Evolutionary conservation across 2,113 vertebrate genomes (phyloP).

Genomic region (Chunga burmeisteri): DNA sequence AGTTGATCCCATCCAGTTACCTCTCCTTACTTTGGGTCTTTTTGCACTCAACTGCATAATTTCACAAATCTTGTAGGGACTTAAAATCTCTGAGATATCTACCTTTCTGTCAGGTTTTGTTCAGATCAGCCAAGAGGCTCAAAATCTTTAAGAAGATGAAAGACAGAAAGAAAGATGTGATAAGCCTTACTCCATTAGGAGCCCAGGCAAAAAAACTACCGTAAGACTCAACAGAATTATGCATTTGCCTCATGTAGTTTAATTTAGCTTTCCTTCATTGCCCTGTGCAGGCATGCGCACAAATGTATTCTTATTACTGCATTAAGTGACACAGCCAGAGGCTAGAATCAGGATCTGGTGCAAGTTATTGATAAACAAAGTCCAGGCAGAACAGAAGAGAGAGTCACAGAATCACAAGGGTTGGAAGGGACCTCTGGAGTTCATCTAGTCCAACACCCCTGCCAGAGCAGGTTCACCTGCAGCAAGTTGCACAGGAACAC

Average conservation of each 20-base stretch:
- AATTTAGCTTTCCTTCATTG: neutral
- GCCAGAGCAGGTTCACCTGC: too few species aligned
- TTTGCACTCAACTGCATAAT: neutral
- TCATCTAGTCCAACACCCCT: too few species aligned
- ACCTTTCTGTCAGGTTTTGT: conserved; percentile 4
- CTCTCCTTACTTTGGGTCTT: neutral
- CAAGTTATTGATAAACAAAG: neutral
- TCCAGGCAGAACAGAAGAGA: neutral
- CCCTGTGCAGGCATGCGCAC: neutral
- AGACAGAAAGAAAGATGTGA: neutral
- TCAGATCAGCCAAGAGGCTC: neutral
- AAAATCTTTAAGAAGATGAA: conserved; percentile 26
- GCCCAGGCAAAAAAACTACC: neutral
- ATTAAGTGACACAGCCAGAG: neutral
- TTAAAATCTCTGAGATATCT: neutral
- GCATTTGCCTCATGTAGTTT: neutral
- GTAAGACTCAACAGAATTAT: neutral
- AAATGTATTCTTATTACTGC: neutral
- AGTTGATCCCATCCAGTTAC: neutral
- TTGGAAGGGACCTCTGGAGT: too few species aligned
- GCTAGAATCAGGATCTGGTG: neutral
- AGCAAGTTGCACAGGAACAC: too few species aligned
- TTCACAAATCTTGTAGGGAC: conserved; percentile 6
- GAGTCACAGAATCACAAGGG: too few species aligned
- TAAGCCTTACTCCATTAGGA: neutral